Conservation (phyloP, 2,888 invertebrate species). For the Euproctis similis region DNA sequence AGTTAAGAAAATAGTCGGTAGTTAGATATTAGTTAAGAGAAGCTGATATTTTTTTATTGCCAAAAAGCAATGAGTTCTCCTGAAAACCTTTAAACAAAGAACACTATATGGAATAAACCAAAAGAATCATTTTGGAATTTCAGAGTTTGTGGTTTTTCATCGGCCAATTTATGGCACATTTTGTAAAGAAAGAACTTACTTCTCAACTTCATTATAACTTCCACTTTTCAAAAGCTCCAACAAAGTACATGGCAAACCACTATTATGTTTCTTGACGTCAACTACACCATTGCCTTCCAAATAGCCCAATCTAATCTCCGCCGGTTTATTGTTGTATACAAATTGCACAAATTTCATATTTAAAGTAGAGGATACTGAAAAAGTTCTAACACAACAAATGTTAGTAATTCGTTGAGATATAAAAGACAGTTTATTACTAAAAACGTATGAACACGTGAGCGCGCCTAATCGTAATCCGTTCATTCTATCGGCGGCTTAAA, state of each 20-base stretch:
- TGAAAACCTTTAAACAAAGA: too few species aligned
- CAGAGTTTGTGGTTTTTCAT: too few species aligned
- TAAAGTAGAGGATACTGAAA: conserved; percentile 36
- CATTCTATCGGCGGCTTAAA: conserved; percentile 26
- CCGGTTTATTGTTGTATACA: conserved; percentile 66
- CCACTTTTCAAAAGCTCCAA: conserved; percentile 59
- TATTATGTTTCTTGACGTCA: conserved; percentile 78
- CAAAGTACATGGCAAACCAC: conserved; percentile 51
- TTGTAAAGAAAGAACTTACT: too few species aligned
- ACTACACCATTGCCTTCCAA: conserved; percentile 79
- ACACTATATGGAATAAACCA: too few species aligned
- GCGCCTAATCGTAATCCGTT: conserved; percentile 26
- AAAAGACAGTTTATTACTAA: conserved; percentile 25
- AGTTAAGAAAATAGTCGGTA: too few species aligned
- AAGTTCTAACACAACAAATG: conserved; percentile 20
- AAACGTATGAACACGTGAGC: conserved; percentile 35
- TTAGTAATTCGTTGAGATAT: conserved; percentile 21
- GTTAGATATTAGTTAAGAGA: too few species aligned
- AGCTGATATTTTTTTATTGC: too few species aligned
- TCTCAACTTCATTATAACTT: conserved; percentile 38
- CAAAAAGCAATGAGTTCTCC: too few species aligned
- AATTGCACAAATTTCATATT: conserved; percentile 85
- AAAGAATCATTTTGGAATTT: too few species aligned
- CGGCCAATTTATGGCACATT: too few species aligned
- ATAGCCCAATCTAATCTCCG: conserved; percentile 80